Base-by-base conservation (phyloP, 1,140 invertebrate species). In the Eriosoma lanigerum region DNA sequence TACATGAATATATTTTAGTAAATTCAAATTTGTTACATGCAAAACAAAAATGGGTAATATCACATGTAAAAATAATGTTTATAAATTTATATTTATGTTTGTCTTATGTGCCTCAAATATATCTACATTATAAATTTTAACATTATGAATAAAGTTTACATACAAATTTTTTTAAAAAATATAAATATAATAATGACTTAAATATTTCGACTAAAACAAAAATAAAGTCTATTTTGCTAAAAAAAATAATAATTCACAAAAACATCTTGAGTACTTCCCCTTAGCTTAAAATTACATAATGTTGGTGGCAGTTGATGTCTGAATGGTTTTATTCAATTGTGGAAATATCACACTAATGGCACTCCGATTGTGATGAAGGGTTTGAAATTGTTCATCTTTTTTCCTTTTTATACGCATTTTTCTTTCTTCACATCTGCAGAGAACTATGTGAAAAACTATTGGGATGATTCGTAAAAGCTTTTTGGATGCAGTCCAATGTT, bases 321-420 rank as follows among this genome's bases (percentile, higher is more conserved):
- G 75, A 78, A 78, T 78, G 54, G 75, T 78, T 78, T 78, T 78
- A 62, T 78, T 78, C 75, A 78, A 78, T 78, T 58, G 54, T 58
- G 44, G 44, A 19, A 78, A 78, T 78, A 78, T 62, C 75, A 78
- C 75, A 58, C 75, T 78, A 78, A 78, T 78, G 75, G 75, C 75
- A 62, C 75, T 46, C 54, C 24, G 38, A 78, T 78, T 78, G 56
- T 62, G 75, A 78, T 44, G 52, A 60, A 62, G 75, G 75, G 75
- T 78, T 78, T 58, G 38, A 78, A 60, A 48, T 78, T 78, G 75
- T 78, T 62, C 56, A 48, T 62, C 56, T 46, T 78, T 78, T 46
- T 60, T 76, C 19, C 32, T 78, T 44, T 78, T 60, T 46, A 38
- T 44, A 44, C 38, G 48, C 56, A 60, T 62, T 44, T 78, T 46